Base-by-base conservation (phyloP, 2,888 invertebrate species). In the Morinoia aosen region DNA sequence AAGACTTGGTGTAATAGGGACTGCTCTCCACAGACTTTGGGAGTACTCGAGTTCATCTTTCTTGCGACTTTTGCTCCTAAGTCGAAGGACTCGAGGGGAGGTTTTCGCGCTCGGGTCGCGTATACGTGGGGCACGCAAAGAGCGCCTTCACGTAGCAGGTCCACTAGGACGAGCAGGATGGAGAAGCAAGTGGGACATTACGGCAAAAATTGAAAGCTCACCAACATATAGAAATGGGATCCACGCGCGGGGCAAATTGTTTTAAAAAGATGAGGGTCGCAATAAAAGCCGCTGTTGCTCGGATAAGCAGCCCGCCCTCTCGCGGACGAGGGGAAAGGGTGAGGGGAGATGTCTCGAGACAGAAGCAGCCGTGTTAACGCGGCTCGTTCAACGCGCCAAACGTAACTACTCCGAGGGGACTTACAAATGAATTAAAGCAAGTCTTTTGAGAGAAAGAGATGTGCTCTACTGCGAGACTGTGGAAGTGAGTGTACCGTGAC, bases 191-290 rank as follows among this genome's bases (percentile, higher is more conserved):
- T 93, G 48, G 57, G 58, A 93, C 93, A 93, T 93, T 93, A 93
- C 93, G 93, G 57, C 57, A 93, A 93, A 93, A 93, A 93, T 93
- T 93, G 93, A 93, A 93, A 93, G 93, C 93, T 93, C 93, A 93
- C 93, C 57, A 93, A 58, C 93, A 93, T 93, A 58, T 93, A 93
- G 93, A 93, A 93, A 93, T 93, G 93, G 93, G 93, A 93, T 93
- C 93, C 57, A 48, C 90, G 48, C 90, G 90, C 90, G 33, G 57
- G 93, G 93, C 93, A 93, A 93, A 93, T 93, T 93, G 93, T 93
- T 93, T 93, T 93, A 93, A 93, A 93, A 93, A 93, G 93, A 93
- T 93, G 93, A 93, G 56, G 93, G 93, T 93, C 57, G 93, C 93
- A 93, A 93, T 93, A 93, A 93, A 93, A 57, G 93, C 57, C 48